Evolutionary conservation across 2,888 invertebrate species (phyloP), one percentile per base, ranked within the genome.

Genomic region (Synanthedon myopaeformis): DNA sequence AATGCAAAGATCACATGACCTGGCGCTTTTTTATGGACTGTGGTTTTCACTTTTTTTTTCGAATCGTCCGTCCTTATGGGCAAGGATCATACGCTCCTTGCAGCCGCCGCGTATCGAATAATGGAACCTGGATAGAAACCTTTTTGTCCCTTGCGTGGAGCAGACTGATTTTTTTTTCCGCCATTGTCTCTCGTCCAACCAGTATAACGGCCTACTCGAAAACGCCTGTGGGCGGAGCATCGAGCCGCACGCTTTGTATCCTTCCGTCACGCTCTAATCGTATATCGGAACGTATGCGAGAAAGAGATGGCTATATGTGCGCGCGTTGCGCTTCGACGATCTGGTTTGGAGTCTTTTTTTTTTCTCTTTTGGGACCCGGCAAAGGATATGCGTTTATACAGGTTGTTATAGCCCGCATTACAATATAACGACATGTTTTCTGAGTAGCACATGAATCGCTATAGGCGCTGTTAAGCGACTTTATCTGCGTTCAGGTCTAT

Each of bases 111-210:
- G 54, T 35, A 6, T 35, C 35, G 60, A 60, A 77, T 79, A 79
- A 77, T 79, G 77, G 73, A 65, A 69, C 70, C 69, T 63, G 71
- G 69, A 72, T 69, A 56, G 61, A 35, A 70, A 74, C 79, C 81
- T 81, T 79, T 79, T 78, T 81, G 81, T 80, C 79, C 78, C 78
- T 76, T 73, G 70, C 71, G 56, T 65, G 64, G 63, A 65, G 67
- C 69, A 67, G 57, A 77, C 76, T 75, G 74, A 68, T 51, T 49
- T 53, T 72, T 74, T 76, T 76, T 79, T 80, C 35, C 35, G 35
- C 35, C 10, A 35, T 35, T 35, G 35, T 35, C 35, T 35, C 35
- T 75, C 72, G 70, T 35, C 72, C 74, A 76, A 79, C 77, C 79
- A 72, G 76, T 63, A 59, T 62, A 62, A 59, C 64, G 67, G 77